Conservation (phyloP, 2,113 vertebrate genomes). For the Puntigrus tetrazona region DNA sequence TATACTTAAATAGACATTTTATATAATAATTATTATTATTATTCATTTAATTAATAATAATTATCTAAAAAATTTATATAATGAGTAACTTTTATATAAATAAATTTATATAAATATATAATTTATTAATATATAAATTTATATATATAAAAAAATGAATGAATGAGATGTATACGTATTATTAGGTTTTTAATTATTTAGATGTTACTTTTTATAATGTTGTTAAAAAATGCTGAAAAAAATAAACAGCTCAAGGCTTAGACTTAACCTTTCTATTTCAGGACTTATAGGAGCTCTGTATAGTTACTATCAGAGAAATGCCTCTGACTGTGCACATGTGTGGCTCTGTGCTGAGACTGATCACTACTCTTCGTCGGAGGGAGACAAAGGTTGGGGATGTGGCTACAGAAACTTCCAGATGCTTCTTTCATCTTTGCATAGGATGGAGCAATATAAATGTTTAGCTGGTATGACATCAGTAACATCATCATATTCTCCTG, state of each 20-base stretch:
- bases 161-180: too few relatives aligned
- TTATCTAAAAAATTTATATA: too few relatives aligned
- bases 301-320: conserved; percentile 79
- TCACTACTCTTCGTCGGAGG: conserved; percentile 85
- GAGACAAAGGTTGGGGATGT: conserved; percentile 93
- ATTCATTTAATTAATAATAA: not conserved
- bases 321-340: conserved; percentile 77
- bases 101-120: too few relatives aligned
- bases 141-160: too few relatives aligned
- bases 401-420: conserved; percentile 97
- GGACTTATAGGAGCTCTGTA: conserved; percentile 80
- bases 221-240: not conserved
- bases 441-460: conserved; percentile 74
- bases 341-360: conserved; percentile 87
- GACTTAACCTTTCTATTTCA: conserved; percentile 57
- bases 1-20: not conserved
- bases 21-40: not conserved
- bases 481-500: not conserved
- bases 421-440: conserved; percentile 85
- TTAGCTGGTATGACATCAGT: conserved; percentile 75
- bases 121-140: too few relatives aligned
- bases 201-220: not conserved
- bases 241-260: not conserved
- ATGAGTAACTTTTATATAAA: too few relatives aligned
- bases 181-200: not conserved